Conservation (phyloP, 2,797 vertebrate species). For the Gobionotothen gibberifrons region DNA sequence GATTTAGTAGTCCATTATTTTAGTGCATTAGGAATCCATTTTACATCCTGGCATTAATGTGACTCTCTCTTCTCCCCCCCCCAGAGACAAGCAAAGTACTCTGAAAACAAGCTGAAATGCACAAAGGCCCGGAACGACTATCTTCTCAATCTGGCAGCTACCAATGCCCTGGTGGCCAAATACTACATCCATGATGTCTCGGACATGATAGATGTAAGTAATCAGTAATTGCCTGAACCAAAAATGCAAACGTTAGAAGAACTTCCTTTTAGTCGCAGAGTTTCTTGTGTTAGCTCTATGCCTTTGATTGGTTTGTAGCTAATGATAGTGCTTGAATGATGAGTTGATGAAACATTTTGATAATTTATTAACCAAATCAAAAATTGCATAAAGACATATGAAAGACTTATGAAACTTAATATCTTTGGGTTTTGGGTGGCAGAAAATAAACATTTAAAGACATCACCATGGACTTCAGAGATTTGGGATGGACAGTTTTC, state of each 20-base stretch:
- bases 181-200: constrained; percentile 99
- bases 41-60: constrained; percentile 46
- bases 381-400: too few relatives aligned
- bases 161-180: constrained; percentile 95
- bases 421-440: too few relatives aligned
- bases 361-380: too few relatives aligned
- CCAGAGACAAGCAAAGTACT: constrained; percentile 98
- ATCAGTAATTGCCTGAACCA: background rate
- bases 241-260: constrained; percentile 4
- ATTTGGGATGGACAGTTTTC: too few relatives aligned
- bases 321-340: background rate
- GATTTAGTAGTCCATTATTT: constrained; percentile 42
- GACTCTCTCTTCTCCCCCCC: constrained; percentile 31
- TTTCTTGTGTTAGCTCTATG: background rate
- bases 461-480: too few relatives aligned
- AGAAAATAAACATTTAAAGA: too few relatives aligned
- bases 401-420: too few relatives aligned
- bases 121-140: constrained; percentile 98
- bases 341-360: too few relatives aligned
- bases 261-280: background rate
- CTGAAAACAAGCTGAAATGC: constrained; percentile 98
- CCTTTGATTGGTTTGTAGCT: background rate
- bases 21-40: constrained; percentile 53
- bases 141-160: constrained; percentile 94
- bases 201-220: constrained; percentile 96